A percentile compares a stretch with the other conserved stretches of the same genome.
phyloP scores from a whole-genome alignment of 2,113 vertebrate species.

The Catharus minimus region DNA sequence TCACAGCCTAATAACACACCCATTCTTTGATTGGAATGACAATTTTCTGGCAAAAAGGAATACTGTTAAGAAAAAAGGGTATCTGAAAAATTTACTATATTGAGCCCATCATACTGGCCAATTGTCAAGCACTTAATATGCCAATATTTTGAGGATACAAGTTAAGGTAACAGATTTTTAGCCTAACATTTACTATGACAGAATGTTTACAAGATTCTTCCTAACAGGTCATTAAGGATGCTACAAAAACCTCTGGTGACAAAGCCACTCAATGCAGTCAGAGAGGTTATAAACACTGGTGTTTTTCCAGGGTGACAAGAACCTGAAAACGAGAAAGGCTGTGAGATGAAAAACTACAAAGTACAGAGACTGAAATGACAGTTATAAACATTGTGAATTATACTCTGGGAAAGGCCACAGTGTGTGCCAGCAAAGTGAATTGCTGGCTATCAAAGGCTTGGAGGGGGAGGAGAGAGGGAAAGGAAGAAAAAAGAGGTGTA shows the following conservation, averaged over 20 bases:
- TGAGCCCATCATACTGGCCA: background rate
- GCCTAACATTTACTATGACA: conserved; percentile 34
- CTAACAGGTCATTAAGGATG: conserved; percentile 41
- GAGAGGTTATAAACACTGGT: conserved; percentile 35
- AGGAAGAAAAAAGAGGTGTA: background rate
- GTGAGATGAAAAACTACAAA: conserved; percentile 29
- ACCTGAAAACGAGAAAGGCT: conserved; percentile 25
- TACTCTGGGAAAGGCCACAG: background rate
- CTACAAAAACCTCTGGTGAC: conserved; percentile 25
- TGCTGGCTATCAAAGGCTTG: background rate
- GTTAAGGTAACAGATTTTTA: conserved; percentile 45
- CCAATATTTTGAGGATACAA: conserved; percentile 13
- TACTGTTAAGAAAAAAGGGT: background rate
- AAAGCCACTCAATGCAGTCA: background rate
- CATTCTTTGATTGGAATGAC: background rate
- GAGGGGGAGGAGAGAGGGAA: background rate
- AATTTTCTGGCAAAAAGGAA: background rate
- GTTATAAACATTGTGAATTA: conserved; percentile 8
- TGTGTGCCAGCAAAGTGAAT: background rate
- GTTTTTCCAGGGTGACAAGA: conserved; percentile 4
- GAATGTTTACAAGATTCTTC: conserved; percentile 37
- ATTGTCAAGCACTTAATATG: conserved; percentile 38
- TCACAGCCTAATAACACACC: background rate
- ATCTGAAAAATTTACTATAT: background rate
- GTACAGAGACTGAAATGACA: conserved; percentile 11